phyloP scores from a whole-genome alignment of 2,113 vertebrate genomes.

The Campylomormyrus tamandua region DNA sequence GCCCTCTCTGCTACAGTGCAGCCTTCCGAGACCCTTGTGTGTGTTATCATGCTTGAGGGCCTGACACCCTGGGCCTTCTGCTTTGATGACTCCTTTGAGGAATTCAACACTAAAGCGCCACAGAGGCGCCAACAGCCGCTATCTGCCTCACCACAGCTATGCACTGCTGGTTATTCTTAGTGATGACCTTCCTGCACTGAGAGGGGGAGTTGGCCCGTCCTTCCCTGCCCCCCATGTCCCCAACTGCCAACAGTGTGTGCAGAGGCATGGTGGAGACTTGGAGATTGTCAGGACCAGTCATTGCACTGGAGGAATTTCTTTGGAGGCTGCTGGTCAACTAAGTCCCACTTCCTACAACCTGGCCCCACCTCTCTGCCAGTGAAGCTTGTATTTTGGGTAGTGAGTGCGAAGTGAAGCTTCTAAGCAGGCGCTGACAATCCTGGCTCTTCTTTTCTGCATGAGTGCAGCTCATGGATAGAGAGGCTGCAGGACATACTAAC shows the following conservation, averaged over 20 bases:
- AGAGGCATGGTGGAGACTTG: neutral
- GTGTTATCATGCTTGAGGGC: neutral
- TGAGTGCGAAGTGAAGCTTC: neutral
- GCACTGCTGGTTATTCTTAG: conserved; percentile 41
- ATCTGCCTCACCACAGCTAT: conserved; percentile 17
- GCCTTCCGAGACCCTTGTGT: neutral
- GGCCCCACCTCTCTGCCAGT: neutral
- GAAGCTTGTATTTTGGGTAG: neutral
- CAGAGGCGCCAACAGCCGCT: neutral
- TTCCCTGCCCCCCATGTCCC: neutral
- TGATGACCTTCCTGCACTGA: conserved; percentile 33
- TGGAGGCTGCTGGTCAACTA: neutral
- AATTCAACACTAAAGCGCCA: no score
- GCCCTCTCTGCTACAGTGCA: neutral
- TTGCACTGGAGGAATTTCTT: neutral
- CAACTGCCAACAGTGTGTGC: neutral
- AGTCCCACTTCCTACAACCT: neutral
- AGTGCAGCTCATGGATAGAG: neutral
- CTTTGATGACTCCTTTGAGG: neutral
- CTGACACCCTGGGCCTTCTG: neutral
- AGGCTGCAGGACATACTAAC: neutral
- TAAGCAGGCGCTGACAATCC: neutral
- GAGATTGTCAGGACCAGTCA: neutral
- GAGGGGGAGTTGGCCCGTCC: neutral
- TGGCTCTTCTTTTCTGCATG: neutral